Conservation (phyloP, 2,797 vertebrate genomes). For the Ctenochaetus hawaiiensis region DNA sequence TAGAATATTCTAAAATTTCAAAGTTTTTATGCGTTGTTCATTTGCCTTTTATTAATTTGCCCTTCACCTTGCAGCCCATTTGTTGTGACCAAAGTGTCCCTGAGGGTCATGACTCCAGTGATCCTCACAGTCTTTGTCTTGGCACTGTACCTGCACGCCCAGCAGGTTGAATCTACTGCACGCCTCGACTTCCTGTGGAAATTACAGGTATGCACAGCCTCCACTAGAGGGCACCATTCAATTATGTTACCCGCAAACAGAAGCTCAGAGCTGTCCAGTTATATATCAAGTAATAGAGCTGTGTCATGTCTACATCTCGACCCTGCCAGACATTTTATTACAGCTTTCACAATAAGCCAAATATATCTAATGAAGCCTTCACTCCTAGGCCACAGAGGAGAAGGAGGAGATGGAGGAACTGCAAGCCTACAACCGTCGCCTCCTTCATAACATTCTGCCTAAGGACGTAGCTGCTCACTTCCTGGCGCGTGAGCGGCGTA, state of each 20-base stretch:
- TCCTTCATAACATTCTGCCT: conserved; percentile 96
- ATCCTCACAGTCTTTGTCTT: conserved; percentile 94
- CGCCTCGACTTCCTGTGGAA: conserved; percentile 98
- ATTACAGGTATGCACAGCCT: conserved; percentile 87
- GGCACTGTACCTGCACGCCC: conserved; percentile 95
- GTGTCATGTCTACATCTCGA: background rate
- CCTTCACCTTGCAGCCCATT: conserved; percentile 78
- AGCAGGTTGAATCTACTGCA: conserved; percentile 97
- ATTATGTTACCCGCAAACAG: background rate
- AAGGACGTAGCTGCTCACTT: conserved; percentile 96
- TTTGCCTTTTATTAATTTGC: conserved; percentile 2
- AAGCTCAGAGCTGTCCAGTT: background rate
- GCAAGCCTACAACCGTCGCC: conserved; percentile 94
- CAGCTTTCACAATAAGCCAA: background rate
- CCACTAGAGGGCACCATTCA: conserved; percentile 49
- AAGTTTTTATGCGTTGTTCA: background rate
- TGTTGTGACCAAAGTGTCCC: conserved; percentile 90
- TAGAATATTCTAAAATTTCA: background rate
- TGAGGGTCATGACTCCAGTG: conserved; percentile 93
- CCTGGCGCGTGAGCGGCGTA: conserved; percentile 91
- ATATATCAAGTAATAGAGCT: background rate
- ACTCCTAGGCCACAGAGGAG: conserved; percentile 92
- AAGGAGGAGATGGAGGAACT: conserved; percentile 99
- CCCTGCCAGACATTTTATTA: background rate
- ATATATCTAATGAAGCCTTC: conserved; percentile 29